phyloP scores from a whole-genome alignment of 2,113 vertebrate species.

The Melanerpes aurifrons region DNA sequence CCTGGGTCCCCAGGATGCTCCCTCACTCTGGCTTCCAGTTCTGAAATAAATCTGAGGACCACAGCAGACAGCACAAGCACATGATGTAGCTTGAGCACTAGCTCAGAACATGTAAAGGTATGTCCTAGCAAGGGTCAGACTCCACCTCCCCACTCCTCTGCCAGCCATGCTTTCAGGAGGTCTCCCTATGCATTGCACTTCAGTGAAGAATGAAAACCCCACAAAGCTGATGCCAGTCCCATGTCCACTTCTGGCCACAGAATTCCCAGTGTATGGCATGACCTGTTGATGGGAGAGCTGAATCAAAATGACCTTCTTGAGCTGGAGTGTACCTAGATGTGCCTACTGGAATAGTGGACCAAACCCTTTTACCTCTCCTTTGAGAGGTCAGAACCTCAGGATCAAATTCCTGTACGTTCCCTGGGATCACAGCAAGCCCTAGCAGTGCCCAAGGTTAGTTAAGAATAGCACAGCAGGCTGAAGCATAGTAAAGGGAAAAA shows the following conservation, averaged over 20 bases:
- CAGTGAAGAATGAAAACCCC: background rate
- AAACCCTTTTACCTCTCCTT: background rate
- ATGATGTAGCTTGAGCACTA: background rate
- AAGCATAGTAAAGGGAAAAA: background rate
- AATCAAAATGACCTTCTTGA: background rate
- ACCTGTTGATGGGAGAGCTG: background rate
- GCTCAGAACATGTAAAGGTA: background rate
- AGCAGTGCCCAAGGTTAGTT: background rate
- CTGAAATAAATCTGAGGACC: background rate
- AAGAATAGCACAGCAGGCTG: background rate
- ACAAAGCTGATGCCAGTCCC: background rate
- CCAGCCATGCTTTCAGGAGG: background rate
- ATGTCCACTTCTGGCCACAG: background rate
- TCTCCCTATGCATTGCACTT: background rate
- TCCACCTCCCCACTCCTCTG: background rate
- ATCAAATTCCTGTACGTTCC: background rate
- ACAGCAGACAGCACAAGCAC: background rate
- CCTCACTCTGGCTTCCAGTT: constrained; percentile 33
- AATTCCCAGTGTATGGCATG: background rate
- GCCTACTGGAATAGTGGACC: background rate
- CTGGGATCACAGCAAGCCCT: background rate
- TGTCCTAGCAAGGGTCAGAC: background rate
- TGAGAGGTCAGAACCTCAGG: background rate
- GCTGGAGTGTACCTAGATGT: background rate
- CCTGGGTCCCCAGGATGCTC: constrained; percentile 11